phyloP scores from a whole-genome alignment of 2,113 vertebrate genomes.

The Heterocephalus glaber region DNA sequence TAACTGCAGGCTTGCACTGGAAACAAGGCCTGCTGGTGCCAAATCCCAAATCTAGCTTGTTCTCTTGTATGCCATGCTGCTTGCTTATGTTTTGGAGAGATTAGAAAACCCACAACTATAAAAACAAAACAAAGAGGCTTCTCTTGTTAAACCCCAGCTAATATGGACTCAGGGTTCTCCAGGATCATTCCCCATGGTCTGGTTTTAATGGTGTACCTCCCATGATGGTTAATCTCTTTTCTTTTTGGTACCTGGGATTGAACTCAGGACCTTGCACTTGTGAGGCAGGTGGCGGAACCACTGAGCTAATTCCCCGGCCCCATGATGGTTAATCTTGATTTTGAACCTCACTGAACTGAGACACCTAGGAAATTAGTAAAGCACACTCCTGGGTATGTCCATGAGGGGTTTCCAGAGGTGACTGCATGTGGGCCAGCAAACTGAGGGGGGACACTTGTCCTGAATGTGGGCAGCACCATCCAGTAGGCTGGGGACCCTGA shows the following conservation, averaged over 20 bases:
- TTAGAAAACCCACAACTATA: background rate
- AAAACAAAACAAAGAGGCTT: background rate
- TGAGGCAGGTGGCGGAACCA: too few species aligned
- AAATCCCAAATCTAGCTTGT: background rate
- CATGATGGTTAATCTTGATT: background rate
- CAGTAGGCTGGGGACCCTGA: background rate
- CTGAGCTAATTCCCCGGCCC: too few species aligned
- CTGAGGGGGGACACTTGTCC: background rate
- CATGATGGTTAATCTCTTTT: background rate
- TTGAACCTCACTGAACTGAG: background rate
- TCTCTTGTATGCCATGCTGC: background rate
- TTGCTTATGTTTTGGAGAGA: background rate
- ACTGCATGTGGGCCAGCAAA: background rate
- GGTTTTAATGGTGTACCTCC: background rate
- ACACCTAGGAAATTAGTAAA: background rate
- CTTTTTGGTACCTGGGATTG: too few species aligned
- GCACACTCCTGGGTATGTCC: background rate
- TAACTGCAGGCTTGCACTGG: background rate
- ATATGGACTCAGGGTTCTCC: fast-evolving
- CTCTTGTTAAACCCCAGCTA: background rate
- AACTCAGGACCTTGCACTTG: too few species aligned
- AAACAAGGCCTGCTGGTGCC: background rate
- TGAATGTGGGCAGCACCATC: background rate
- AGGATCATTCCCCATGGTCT: background rate
- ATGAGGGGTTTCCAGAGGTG: background rate